A percentile compares a stretch with the other conserved stretches of the same genome.
phyloP scores from a whole-genome alignment of 2,113 vertebrate species.

The Tor tambroides region DNA sequence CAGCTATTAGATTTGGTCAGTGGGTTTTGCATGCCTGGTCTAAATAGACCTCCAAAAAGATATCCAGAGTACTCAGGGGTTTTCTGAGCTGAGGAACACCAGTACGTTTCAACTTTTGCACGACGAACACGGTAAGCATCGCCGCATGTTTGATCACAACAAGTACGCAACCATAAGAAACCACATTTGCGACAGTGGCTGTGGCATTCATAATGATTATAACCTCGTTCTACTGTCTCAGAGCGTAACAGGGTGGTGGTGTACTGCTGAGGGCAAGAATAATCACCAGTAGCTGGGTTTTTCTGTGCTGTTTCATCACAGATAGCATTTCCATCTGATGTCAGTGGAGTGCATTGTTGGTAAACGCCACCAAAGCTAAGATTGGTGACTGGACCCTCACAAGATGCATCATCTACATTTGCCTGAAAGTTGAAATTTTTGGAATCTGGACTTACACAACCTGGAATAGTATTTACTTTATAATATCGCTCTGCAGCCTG shows the following conservation, averaged over 20 bases:
- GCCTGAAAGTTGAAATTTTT: conserved; percentile 92
- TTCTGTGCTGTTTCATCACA: conserved; percentile 80
- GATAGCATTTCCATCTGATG: conserved; percentile 52
- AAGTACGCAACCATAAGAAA: conserved; percentile 49
- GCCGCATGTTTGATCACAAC: conserved; percentile 74
- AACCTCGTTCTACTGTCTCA: conserved; percentile 80
- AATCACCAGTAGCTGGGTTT: conserved; percentile 80
- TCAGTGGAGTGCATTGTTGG: conserved; percentile 76
- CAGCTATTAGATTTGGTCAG: conserved; percentile 83
- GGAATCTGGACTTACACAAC: conserved; percentile 78
- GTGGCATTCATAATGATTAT: conserved; percentile 78
- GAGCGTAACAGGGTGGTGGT: conserved; percentile 69
- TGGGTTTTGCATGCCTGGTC: conserved; percentile 74
- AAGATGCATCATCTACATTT: conserved; percentile 85
- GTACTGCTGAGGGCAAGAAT: conserved; percentile 79
- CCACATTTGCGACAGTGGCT: conserved; percentile 55
- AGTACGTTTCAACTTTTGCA: conserved; percentile 80
- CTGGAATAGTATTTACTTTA: conserved; percentile 82
- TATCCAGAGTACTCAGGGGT: conserved; percentile 72
- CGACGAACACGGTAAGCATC: conserved; percentile 75
- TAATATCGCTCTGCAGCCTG: conserved; percentile 82
- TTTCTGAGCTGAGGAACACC: conserved; percentile 70
- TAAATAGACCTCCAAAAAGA: conserved; percentile 89
- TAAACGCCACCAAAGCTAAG: conserved; percentile 89
- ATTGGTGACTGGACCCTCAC: conserved; percentile 77